Evolutionary conservation across 2,888 invertebrate genomes (phyloP).

Genomic region (Dione vanillae): DNA sequence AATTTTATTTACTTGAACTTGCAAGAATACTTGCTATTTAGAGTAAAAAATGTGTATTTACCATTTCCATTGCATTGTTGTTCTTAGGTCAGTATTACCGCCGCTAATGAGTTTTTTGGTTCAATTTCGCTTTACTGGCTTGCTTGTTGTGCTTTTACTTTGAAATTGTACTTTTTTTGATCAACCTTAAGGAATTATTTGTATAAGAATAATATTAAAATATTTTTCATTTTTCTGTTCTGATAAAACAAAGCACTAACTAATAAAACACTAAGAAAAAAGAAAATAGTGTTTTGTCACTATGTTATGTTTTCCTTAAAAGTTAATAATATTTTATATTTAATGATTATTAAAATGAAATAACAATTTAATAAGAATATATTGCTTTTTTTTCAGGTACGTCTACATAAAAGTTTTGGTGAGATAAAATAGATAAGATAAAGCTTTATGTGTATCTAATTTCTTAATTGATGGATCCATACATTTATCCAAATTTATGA

Average conservation of each 20-base stretch:
- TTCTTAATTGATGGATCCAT: slow-evolving; percentile 1
- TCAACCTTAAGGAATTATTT: slow-evolving; percentile 33
- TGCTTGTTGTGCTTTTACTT: slow-evolving; percentile 41
- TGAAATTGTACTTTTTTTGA: slow-evolving; percentile 31
- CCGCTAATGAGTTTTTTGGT: slow-evolving; percentile 57
- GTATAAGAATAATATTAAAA: slow-evolving; percentile 38
- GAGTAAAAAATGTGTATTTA: neutral
- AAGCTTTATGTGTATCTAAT: slow-evolving; percentile 20
- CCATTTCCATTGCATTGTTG: slow-evolving; percentile 10
- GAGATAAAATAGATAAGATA: neutral
- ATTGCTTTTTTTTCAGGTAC: slow-evolving; percentile 18
- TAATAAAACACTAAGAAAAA: no score
- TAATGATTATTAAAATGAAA: no score
- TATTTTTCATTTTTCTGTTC: no score
- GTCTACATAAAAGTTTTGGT: neutral
- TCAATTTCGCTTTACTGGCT: slow-evolving; percentile 50
- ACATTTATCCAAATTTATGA: slow-evolving; percentile 3
- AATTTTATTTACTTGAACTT: neutral
- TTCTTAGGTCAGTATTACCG: slow-evolving; percentile 12
- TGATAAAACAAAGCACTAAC: no score
- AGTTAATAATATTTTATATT: no score
- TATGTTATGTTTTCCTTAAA: neutral
- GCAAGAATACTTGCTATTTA: neutral
- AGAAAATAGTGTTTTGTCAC: neutral
- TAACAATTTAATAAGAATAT: neutral